Percentiles rank a stretch among this genome's conserved stretches.
phyloP scores from a whole-genome alignment of 2,113 vertebrate species.

The Pungitius pungitius region DNA sequence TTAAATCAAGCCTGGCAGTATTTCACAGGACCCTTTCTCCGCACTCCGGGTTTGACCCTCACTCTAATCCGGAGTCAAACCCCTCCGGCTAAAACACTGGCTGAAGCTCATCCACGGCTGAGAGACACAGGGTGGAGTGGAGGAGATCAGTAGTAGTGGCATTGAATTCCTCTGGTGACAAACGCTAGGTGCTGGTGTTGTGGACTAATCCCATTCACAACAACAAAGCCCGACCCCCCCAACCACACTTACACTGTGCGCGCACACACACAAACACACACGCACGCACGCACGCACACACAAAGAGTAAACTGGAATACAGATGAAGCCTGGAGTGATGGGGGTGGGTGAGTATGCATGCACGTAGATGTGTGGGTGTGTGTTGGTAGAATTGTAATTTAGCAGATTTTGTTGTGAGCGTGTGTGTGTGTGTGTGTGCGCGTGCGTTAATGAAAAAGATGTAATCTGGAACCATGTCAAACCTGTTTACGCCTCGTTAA shows the following conservation, averaged over 20 bases:
- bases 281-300: conserved; percentile 5
- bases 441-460: conserved; percentile 59
- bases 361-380: conserved; percentile 28
- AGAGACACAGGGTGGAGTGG: conserved; percentile 39
- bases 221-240: conserved; percentile 72
- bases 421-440: conserved; percentile 32
- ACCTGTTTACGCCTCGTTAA: conserved; percentile 73
- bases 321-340: conserved; percentile 36
- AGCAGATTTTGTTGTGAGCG: conserved; percentile 49
- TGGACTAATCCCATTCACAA: conserved; percentile 76
- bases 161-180: conserved; percentile 65
- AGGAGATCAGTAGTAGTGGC: conserved; percentile 49
- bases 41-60: conserved; percentile 47
- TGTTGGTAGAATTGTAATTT: conserved; percentile 45
- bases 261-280: neutral
- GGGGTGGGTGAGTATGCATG: conserved; percentile 14
- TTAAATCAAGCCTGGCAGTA: conserved; percentile 44
- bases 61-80: conserved; percentile 57
- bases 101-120: conserved; percentile 58
- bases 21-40: conserved; percentile 47
- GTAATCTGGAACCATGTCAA: conserved; percentile 66
- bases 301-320: conserved; percentile 33
- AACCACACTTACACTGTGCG: neutral
- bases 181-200: conserved; percentile 57
- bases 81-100: conserved; percentile 61